Base-by-base conservation (phyloP, 2,797 vertebrate species). In the Cacajao melanocephalus region DNA sequence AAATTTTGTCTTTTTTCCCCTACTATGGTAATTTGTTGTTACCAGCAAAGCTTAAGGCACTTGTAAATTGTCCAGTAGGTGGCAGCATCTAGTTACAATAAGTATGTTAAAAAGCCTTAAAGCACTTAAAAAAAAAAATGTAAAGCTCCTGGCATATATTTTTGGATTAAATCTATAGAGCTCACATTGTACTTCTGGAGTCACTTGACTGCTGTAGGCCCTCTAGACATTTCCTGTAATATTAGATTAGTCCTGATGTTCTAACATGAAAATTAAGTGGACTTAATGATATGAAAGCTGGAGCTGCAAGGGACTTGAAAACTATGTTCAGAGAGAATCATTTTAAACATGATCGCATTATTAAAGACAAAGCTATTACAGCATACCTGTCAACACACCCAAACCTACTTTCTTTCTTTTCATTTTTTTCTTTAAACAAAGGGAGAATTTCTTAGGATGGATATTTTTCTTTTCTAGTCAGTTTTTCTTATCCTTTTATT, bases 1-100 rank as follows among this genome's bases (percentile, higher is more conserved):
- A 46, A 50, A 15, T 90, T 58, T 82, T 70, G 4, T 10, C 15
- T 0, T 7, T 0, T 78, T 84, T 78, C 14, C 15, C 20, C 90
- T 55, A 20, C 11, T 24, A 20, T 20, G n/a, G 20, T 14, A 11
- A 41, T 94, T 93, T 64, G 46, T 61, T 67, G 33, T 90, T 90
- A 41, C 20, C 12, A 10, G n/a, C 17, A 78, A 94, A 95, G 57
- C 0, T 0, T 85, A 75, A 46, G 41, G 9, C 10, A 1, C 22
- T 96, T 95, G 46, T 33, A 88, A 92, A 95, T 26, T 61, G 41
- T 96, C 98, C 99, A 97, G 94, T 97, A 98, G 98, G 96, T 98
- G 99, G 98, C 98, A 98, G 97, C 89, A 94, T 98, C 36, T 96
- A 90, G 88, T 98, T 95, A 87, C 50, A 86, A 70, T 94, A 78